These are phyloP conservation scores for Oceanodroma tethys DNA, from an alignment of 2,113 vertebrate species.

Conservation along the genomic window DNA sequence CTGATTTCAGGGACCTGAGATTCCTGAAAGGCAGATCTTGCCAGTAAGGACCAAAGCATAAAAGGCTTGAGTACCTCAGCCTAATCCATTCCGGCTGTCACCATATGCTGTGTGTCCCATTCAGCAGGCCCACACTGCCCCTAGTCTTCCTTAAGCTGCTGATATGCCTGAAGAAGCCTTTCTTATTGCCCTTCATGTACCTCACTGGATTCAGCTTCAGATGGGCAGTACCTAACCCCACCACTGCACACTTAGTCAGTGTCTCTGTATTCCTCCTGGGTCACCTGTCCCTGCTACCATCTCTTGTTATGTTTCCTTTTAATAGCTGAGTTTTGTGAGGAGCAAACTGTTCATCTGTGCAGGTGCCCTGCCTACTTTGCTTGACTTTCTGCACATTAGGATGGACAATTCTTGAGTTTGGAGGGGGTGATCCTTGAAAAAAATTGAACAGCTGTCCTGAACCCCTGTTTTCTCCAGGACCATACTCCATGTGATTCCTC, in stretches of 20 bases:
- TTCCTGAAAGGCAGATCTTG: neutral
- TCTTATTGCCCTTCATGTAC: neutral
- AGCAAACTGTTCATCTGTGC: neutral
- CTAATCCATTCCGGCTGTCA: accelerated
- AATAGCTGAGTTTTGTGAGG: neutral
- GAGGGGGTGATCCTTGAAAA: neutral
- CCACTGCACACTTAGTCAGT: neutral
- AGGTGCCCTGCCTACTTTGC: neutral
- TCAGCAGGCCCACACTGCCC: neutral
- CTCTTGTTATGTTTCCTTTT: neutral
- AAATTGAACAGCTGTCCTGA: neutral
- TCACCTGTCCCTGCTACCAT: neutral
- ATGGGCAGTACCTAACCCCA: neutral
- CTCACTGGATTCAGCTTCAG: neutral
- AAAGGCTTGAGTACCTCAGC: neutral
- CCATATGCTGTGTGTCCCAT: accelerated
- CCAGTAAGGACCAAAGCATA: neutral
- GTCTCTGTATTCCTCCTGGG: neutral
- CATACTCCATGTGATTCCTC: neutral
- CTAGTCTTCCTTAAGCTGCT: neutral
- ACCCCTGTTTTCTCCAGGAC: neutral
- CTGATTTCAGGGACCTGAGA: neutral
- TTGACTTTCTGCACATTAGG: neutral
- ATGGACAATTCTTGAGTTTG: neutral
- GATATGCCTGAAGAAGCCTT: neutral